These are phyloP conservation scores for Solenopsis invicta DNA, from an alignment of 1,140 invertebrate species.

Conservation along the genomic window DNA sequence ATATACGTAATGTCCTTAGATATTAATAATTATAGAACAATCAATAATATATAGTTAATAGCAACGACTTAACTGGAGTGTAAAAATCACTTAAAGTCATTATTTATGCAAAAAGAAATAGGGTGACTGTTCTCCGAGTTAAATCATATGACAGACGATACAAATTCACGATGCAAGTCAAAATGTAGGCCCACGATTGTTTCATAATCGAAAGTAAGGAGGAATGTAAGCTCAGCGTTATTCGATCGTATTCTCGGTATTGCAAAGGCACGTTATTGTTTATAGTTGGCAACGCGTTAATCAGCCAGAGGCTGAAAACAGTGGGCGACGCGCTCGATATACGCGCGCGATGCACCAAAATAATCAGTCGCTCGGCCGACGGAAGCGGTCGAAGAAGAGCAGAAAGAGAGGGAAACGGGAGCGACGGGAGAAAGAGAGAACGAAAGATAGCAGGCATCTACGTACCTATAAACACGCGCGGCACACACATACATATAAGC, in stretches of 20 bases:
- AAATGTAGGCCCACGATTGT: neutral
- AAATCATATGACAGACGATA: no score
- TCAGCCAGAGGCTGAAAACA: conserved; percentile 52
- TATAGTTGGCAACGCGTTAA: conserved; percentile 53
- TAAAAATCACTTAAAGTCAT: no score
- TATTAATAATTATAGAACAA: no score
- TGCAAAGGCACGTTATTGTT: conserved; percentile 33
- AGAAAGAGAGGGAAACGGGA: conserved; percentile 4
- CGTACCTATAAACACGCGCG: conserved; percentile 71
- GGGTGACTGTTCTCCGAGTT: no score
- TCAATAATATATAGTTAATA: no score
- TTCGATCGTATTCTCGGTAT: neutral
- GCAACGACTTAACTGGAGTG: no score
- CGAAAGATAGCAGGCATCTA: conserved; percentile 70
- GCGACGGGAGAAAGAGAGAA: conserved; percentile 21
- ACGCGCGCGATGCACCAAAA: conserved; percentile 54
- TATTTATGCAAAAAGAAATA: no score
- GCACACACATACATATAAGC: conserved; percentile 10
- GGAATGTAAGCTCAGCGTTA: neutral
- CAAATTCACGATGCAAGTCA: neutral
- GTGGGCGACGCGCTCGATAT: conserved; percentile 50
- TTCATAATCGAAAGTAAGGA: neutral
- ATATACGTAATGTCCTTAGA: no score
- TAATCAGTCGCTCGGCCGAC: conserved; percentile 51
- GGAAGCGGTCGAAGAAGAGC: conserved; percentile 28